phyloP scores from a whole-genome alignment of 2,888 invertebrate species.

The Arrhopalites spinosus region DNA sequence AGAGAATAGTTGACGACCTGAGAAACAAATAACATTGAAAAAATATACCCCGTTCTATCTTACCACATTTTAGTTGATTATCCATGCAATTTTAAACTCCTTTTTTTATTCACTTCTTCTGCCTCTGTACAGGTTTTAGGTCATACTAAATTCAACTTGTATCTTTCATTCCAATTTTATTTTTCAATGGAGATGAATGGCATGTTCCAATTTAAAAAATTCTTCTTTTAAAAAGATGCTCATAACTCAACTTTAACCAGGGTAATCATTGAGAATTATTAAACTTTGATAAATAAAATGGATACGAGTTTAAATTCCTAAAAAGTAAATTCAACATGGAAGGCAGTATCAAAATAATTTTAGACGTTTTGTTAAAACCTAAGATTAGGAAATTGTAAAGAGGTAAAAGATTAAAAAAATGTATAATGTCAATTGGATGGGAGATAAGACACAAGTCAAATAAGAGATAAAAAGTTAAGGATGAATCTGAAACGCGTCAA shows the following conservation, averaged over 20 bases:
- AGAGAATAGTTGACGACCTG: not conserved
- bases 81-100: not conserved
- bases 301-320: no score
- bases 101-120: not conserved
- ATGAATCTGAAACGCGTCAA: slow-evolving; percentile 43
- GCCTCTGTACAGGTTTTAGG: not conserved
- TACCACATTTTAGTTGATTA: not conserved
- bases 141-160: not conserved
- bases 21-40: slow-evolving; percentile 3
- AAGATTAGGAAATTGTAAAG: not conserved
- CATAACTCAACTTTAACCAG: no score
- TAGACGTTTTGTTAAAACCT: no score
- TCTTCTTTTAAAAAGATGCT: no score
- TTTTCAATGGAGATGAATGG: no score
- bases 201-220: no score
- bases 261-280: no score
- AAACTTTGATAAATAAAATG: no score
- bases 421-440: not conserved
- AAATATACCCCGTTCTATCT: not conserved
- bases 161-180: not conserved
- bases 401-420: not conserved
- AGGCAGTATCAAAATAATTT: no score
- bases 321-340: no score
- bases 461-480: slow-evolving; percentile 12
- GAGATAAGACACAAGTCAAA: not conserved